Evolutionary conservation across 2,113 vertebrate genomes (phyloP).

Genomic region (Erythrocercus mccallii): DNA sequence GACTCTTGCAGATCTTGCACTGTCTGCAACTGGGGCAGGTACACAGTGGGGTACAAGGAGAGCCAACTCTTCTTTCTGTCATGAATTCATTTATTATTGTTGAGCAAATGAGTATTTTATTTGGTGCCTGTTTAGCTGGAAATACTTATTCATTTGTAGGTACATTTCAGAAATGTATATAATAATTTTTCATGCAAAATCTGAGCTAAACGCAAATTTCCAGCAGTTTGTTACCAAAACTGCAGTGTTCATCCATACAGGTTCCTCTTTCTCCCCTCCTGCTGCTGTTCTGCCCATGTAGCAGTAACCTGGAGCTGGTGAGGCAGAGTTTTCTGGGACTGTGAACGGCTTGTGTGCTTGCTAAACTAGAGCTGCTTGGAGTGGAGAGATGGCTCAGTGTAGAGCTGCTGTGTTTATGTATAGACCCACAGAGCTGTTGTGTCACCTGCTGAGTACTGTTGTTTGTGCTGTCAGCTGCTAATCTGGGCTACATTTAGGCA

Average conservation of each 20-base stretch:
- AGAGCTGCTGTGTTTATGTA: not conserved
- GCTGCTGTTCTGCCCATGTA: not conserved
- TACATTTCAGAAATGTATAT: not conserved
- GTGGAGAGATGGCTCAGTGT: not conserved
- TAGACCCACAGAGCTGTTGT: not conserved
- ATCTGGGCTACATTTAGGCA: not conserved
- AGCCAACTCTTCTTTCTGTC: not conserved
- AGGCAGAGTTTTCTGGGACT: not conserved
- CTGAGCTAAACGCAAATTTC: not conserved
- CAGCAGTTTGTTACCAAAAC: not conserved
- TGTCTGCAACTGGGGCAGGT: not conserved
- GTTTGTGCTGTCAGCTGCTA: not conserved
- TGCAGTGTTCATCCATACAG: not conserved
- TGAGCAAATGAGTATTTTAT: not conserved
- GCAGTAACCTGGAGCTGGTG: not conserved
- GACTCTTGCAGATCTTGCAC: not conserved
- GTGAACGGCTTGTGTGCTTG: not conserved
- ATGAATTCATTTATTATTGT: not conserved
- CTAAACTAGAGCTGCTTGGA: not conserved
- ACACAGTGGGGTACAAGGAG: not conserved
- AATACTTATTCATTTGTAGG: rapidly evolving
- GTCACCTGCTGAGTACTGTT: not conserved
- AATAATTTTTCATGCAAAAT: not conserved
- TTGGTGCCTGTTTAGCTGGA: not conserved
- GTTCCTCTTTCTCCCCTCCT: not conserved